phyloP scores from a whole-genome alignment of 1,140 invertebrate species.

The Choristoneura fumiferana region DNA sequence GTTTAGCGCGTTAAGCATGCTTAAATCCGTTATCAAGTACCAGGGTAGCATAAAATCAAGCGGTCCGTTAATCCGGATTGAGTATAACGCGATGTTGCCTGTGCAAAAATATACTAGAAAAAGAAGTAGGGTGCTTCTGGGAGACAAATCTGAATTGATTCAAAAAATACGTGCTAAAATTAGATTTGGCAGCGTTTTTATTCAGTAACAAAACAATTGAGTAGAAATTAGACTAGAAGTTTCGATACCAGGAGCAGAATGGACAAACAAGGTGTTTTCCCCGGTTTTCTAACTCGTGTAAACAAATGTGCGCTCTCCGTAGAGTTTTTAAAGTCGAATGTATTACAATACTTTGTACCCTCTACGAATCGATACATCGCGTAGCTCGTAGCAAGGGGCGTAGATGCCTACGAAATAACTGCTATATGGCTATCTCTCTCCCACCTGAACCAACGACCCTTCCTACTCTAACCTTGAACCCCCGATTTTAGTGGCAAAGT shows the following conservation, averaged over 20 bases:
- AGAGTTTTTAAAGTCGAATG: neutral
- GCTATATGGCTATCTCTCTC: slow-evolving; percentile 27
- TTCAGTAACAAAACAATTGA: neutral
- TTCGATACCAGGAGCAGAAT: slow-evolving; percentile 17
- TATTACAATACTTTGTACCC: neutral
- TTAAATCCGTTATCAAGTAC: slow-evolving; percentile 66
- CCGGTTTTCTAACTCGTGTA: neutral
- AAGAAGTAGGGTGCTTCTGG: neutral
- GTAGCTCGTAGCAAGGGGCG: slow-evolving; percentile 41
- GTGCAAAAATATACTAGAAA: neutral
- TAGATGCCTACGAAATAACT: slow-evolving; percentile 20
- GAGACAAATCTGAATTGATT: too few relatives aligned
- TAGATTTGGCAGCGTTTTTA: neutral
- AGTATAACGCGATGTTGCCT: slow-evolving; percentile 11
- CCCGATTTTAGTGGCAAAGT: too few relatives aligned
- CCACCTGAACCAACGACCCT: slow-evolving; percentile 13
- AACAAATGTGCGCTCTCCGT: neutral
- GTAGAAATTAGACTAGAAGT: neutral
- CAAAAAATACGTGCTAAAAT: neutral
- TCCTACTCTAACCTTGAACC: neutral
- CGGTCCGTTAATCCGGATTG: slow-evolving; percentile 46
- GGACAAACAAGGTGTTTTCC: neutral
- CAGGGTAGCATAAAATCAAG: slow-evolving; percentile 47
- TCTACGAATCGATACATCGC: slow-evolving; percentile 39
- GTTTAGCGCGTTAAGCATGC: slow-evolving; percentile 63